phyloP scores from a whole-genome alignment of 2,113 vertebrate species.

The Nematolebias whitei region DNA sequence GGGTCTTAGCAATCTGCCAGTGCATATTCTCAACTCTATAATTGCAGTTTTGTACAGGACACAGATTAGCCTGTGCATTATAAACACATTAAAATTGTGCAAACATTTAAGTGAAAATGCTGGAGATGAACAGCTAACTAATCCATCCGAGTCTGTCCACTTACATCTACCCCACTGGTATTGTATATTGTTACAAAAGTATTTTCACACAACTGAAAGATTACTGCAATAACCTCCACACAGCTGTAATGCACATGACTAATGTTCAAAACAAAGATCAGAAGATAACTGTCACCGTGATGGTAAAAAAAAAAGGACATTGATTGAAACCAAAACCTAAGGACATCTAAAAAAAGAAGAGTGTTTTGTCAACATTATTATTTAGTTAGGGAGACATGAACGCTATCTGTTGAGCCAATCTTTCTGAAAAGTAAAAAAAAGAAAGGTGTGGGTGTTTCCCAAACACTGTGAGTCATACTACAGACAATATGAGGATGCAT shows the following conservation, averaged over 20 bases:
- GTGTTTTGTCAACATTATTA: background rate
- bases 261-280: background rate
- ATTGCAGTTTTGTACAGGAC: background rate
- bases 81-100: background rate
- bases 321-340: background rate
- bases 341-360: background rate
- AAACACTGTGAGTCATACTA: background rate
- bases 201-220: no score
- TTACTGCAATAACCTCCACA: background rate
- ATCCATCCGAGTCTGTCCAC: no score
- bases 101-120: no score
- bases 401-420: background rate
- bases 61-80: background rate
- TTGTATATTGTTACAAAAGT: no score
- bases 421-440: background rate
- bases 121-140: no score
- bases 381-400: background rate
- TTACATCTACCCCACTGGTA: no score
- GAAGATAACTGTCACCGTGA: background rate
- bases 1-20: background rate
- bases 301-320: background rate
- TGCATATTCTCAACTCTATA: background rate
- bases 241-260: background rate
- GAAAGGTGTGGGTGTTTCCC: background rate
- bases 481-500: background rate